Conservation (phyloP, 2,797 vertebrate species). For the Pampus argenteus region DNA sequence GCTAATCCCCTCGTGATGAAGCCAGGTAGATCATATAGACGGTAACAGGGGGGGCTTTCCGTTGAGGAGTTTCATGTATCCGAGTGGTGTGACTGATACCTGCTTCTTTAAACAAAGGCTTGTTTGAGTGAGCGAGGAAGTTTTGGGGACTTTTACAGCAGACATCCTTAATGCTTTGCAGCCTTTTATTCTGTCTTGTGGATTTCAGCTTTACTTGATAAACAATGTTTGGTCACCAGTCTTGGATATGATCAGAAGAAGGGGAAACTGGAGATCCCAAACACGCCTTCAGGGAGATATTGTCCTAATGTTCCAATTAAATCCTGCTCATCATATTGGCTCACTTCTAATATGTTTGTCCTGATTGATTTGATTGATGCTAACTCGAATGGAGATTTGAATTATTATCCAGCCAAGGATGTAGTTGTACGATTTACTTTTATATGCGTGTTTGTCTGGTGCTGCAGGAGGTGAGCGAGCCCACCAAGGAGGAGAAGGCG, state of each 20-base stretch:
- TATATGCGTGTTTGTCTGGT: slow-evolving; percentile 44
- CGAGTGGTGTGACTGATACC: slow-evolving; percentile 44
- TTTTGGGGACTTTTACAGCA: neutral
- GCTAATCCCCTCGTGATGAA: slow-evolving; percentile 29
- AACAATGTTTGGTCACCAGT: neutral
- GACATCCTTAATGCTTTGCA: neutral
- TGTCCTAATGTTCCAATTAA: neutral
- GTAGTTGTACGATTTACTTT: neutral
- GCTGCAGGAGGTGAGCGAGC: slow-evolving; percentile 94
- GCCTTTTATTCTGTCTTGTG: neutral
- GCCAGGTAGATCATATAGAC: slow-evolving; percentile 48
- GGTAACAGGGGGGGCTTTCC: slow-evolving; percentile 16
- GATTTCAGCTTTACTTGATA: neutral
- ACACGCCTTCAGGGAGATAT: neutral
- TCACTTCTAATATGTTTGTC: neutral
- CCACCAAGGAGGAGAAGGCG: slow-evolving; percentile 98
- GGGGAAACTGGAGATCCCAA: neutral
- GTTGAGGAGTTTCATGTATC: slow-evolving; percentile 38
- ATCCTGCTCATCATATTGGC: neutral
- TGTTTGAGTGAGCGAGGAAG: slow-evolving; percentile 44
- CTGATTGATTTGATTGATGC: too few species aligned
- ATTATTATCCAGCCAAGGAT: neutral
- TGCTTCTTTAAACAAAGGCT: slow-evolving; percentile 63
- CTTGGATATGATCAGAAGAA: neutral
- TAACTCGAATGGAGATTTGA: too few species aligned